These are phyloP conservation scores for Cylloceria caligata DNA, from an alignment of 2,888 invertebrate genomes.

Conservation along the genomic window DNA sequence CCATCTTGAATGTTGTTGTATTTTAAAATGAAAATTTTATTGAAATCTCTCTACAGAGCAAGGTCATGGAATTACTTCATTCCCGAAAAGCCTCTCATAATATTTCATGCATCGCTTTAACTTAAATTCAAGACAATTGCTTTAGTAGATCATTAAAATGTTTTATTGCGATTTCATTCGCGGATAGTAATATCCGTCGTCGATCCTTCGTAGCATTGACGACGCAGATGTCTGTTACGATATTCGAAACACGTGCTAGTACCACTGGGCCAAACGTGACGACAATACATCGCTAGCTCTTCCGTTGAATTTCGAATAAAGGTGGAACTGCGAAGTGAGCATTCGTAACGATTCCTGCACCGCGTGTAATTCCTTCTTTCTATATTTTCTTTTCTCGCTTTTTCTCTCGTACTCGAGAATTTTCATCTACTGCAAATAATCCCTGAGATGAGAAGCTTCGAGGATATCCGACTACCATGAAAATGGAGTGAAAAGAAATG, in stretches of 20 bases:
- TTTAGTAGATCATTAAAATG: no score
- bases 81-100: no score
- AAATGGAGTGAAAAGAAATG: background rate
- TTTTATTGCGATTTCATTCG: background rate
- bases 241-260: conserved; percentile 22
- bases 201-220: background rate
- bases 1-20: no score
- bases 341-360: conserved; percentile 13
- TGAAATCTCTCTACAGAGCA: no score
- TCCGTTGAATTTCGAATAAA: background rate
- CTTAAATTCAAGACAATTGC: no score
- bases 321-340: background rate
- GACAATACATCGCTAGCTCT: conserved; percentile 27
- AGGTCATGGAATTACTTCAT: no score
- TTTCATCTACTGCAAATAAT: background rate
- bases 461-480: background rate
- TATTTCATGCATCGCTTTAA: no score
- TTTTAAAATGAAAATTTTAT: no score
- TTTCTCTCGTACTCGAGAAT: background rate
- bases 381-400: background rate
- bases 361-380: background rate
- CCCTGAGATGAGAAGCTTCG: conserved; percentile 3
- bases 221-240: no score
- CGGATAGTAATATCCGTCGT: conserved; percentile 36
- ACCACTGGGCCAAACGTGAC: conserved; percentile 47